Conservation (phyloP, 1,140 invertebrate genomes). For the Wasmannia auropunctata region DNA sequence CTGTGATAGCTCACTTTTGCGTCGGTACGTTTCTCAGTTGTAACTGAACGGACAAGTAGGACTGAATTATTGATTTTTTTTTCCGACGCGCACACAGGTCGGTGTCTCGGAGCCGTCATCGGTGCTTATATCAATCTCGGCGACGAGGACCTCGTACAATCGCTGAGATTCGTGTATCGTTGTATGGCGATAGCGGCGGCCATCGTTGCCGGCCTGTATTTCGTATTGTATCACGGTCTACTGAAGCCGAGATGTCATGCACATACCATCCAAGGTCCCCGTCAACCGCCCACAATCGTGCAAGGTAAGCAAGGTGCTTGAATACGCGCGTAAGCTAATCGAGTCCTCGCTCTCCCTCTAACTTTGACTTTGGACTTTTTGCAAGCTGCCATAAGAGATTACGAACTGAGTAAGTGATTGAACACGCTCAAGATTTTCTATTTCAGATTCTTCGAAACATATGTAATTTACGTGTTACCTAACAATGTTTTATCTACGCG, state of each 20-base stretch:
- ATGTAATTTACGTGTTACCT: slow-evolving; percentile 1
- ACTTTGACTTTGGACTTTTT: slow-evolving; percentile 35
- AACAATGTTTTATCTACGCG: neutral
- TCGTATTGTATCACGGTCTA: slow-evolving; percentile 89
- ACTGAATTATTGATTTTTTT: neutral
- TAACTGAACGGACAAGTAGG: neutral
- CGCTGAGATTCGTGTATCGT: slow-evolving; percentile 85
- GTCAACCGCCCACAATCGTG: slow-evolving; percentile 84
- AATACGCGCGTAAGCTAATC: neutral
- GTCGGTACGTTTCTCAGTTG: slow-evolving; percentile 86
- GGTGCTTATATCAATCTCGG: slow-evolving; percentile 85
- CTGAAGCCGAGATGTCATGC: slow-evolving; percentile 89
- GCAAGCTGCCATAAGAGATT: slow-evolving; percentile 76
- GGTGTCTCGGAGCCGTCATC: slow-evolving; percentile 88
- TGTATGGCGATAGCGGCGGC: slow-evolving; percentile 88
- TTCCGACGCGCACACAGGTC: slow-evolving; percentile 82
- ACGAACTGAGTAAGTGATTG: slow-evolving; percentile 75
- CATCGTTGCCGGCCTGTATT: slow-evolving; percentile 88
- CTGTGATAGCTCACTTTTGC: slow-evolving; percentile 93
- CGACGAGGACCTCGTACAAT: slow-evolving; percentile 77
- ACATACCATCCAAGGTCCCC: slow-evolving; percentile 85
- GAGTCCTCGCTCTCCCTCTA: neutral
- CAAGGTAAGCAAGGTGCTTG: slow-evolving; percentile 78
- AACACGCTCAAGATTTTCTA: slow-evolving; percentile 32
- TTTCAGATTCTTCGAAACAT: slow-evolving; percentile 22